Evolutionary conservation across 2,113 vertebrate genomes (phyloP).

Genomic region (Cercocebus atys): DNA sequence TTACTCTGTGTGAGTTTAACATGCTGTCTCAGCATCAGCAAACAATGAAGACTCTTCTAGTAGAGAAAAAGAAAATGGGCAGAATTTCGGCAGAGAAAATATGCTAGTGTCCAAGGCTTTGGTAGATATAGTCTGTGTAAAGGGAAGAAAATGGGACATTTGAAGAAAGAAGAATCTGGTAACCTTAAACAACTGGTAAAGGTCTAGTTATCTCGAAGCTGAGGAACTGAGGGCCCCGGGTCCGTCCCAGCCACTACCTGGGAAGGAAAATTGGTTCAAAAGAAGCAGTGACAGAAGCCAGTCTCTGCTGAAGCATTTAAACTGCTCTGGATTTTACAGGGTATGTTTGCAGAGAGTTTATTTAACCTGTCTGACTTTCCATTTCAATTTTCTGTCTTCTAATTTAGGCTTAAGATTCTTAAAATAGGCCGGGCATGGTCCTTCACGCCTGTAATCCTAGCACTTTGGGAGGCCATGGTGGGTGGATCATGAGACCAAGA

Average conservation of each 20-base stretch:
- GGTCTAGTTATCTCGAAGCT: not conserved
- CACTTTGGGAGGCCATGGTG: no score
- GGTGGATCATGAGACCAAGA: no score
- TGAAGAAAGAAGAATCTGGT: not conserved
- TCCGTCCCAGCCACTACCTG: not conserved
- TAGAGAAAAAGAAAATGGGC: not conserved
- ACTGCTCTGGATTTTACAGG: not conserved
- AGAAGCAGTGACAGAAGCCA: not conserved
- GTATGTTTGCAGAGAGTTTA: not conserved
- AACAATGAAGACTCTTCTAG: not conserved
- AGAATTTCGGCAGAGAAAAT: not conserved
- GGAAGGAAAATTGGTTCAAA: not conserved
- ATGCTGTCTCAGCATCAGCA: not conserved
- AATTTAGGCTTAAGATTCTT: not conserved
- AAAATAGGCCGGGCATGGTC: not conserved
- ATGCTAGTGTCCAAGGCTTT: not conserved
- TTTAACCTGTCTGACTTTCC: not conserved
- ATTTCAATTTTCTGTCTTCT: not conserved
- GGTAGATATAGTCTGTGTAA: not conserved
- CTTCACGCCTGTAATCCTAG: no score
- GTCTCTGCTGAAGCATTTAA: no score
- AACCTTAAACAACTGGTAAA: not conserved
- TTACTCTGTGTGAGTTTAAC: not conserved
- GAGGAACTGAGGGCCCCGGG: not conserved
- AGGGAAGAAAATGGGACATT: not conserved